Conservation (phyloP, 1,140 invertebrate genomes). For the Belonocnema kinseyi region DNA sequence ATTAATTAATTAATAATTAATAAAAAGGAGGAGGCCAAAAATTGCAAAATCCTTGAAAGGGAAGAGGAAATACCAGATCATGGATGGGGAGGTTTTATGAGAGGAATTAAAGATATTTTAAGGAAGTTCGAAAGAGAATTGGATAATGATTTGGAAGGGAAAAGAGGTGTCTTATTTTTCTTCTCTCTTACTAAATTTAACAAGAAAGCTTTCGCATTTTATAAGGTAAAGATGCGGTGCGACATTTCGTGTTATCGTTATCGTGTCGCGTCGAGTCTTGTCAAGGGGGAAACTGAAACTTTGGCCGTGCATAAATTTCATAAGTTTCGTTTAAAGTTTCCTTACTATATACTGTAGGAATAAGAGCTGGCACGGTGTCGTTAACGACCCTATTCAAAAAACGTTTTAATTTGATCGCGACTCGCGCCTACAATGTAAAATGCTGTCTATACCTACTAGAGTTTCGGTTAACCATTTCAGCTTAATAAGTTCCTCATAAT, state of each 20-base stretch:
- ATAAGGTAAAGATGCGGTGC: background rate
- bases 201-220: background rate
- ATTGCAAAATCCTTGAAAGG: too few relatives aligned
- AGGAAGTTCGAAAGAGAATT: too few relatives aligned
- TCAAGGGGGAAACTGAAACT: background rate
- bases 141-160: too few relatives aligned
- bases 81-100: too few relatives aligned
- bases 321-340: slow-evolving; percentile 52
- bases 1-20: too few relatives aligned
- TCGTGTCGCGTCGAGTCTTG: background rate
- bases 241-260: background rate
- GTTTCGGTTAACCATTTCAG: too few relatives aligned
- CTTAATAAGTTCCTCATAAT: background rate
- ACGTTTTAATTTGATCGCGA: slow-evolving; percentile 57
- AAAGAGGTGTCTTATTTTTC: too few relatives aligned
- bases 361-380: slow-evolving; percentile 40
- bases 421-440: background rate
- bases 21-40: too few relatives aligned
- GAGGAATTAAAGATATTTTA: too few relatives aligned
- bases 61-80: too few relatives aligned
- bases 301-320: slow-evolving; percentile 53
- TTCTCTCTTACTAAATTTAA: too few relatives aligned
- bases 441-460: background rate
- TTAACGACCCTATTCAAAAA: slow-evolving; percentile 63
- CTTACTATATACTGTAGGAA: background rate